phyloP scores from a whole-genome alignment of 2,888 invertebrate species.

The Drosophila kokeensis region DNA sequence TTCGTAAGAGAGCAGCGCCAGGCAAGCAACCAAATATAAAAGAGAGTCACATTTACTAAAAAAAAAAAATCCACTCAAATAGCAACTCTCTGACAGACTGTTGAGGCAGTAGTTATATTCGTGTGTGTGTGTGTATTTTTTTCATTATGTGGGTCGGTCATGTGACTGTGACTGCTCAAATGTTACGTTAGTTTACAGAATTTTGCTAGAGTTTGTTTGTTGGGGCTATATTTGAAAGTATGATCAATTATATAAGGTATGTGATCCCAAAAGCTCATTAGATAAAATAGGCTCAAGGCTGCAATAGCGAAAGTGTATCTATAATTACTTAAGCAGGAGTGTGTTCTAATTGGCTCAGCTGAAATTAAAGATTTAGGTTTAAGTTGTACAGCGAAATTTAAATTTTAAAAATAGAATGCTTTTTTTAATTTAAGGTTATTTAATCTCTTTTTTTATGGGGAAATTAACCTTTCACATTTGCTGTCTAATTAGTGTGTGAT shows the following conservation, averaged over 20 bases:
- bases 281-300: neutral
- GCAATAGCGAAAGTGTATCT: neutral
- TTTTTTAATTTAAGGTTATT: neutral
- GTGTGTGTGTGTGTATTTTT: conserved; percentile 6
- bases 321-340: neutral
- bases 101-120: conserved; percentile 28
- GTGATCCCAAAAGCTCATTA: neutral
- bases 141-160: conserved; percentile 53
- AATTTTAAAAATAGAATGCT: neutral
- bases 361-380: neutral
- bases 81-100: conserved; percentile 27
- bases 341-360: neutral
- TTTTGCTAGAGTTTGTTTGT: conserved; percentile 4
- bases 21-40: neutral
- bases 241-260: conserved; percentile 27
- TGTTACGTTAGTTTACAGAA: conserved; percentile 52
- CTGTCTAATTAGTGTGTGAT: neutral
- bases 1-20: conserved; percentile 40
- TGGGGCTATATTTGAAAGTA: conserved; percentile 3
- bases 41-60: conserved; percentile 9
- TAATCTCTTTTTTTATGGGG: neutral
- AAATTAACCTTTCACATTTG: neutral
- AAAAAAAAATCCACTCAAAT: neutral
- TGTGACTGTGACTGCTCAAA: conserved; percentile 58
- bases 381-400: neutral